Evolutionary conservation across 37 sponge, comb jelly and placozoan species (phyloP), one percentile per base, ranked within the genome.

Genomic region (Theonella swinhoei): DNA sequence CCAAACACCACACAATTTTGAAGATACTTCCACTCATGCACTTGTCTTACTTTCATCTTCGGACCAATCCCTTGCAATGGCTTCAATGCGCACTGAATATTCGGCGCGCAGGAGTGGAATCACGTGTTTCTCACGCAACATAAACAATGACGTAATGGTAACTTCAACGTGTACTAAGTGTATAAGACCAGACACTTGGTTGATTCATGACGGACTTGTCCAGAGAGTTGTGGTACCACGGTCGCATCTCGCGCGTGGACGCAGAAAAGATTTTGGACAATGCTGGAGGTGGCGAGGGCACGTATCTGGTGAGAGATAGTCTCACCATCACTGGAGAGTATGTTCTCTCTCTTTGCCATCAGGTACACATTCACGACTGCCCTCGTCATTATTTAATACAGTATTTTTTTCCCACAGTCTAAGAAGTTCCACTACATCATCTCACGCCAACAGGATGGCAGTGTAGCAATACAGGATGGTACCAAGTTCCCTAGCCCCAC

Each of bases 221-320:
- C 60, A 78, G 78, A n/a, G 88, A 94, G 39, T 54, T 64, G 62
- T 94, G 95, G 95, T 94, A 91, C 70, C 95, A 94, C 67, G 95
- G 95, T 36, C 69, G 95, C 0, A 77, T 94, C 28, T 91, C 91
- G 8, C 78, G 96, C 2, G 47, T 42, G 20, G 96, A 96, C 11
- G 91, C 96, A 28, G 96, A 96, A 60, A 75, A 69, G 69, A 70
- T 96, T 58, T 78, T 96, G 26, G 83, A 90, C 20, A 64, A 38
- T 25, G 1, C 17, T 29, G 90, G 89, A n/a, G 7, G 17, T 23
- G 42, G 42, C 1, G 86, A 90, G 1, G 96, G 96, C n/a, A 65
- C 25, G 30, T 96, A 70, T 54, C 88, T 96, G 31, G 80, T 96
- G 0, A 78, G 96, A 37, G 96, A 96, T 76, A 96, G 91, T 39